These are phyloP conservation scores for Aricia agestis DNA, from an alignment of 1,140 invertebrate genomes.

Conservation along the genomic window DNA sequence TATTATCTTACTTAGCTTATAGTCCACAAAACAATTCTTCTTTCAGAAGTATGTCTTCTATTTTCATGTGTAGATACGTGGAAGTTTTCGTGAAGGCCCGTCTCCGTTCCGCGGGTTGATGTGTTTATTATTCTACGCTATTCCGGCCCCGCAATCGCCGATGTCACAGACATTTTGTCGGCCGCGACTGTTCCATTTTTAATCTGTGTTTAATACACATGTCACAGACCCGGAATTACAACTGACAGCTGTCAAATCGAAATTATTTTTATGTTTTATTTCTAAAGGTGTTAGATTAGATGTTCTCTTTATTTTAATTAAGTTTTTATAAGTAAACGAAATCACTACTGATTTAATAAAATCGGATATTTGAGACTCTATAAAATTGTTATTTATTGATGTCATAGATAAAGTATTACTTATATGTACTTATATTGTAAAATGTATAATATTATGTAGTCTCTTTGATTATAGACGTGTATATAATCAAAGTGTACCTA, in stretches of 20 bases:
- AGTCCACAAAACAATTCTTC: too few relatives aligned
- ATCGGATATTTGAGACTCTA: too few relatives aligned
- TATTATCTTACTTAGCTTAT: too few relatives aligned
- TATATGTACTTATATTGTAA: too few relatives aligned
- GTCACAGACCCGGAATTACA: not conserved
- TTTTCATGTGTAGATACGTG: not conserved
- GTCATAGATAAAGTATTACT: too few relatives aligned
- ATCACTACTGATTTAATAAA: too few relatives aligned
- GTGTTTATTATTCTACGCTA: not conserved
- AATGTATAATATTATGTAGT: too few relatives aligned
- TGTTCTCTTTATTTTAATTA: not conserved
- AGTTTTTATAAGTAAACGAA: too few relatives aligned
- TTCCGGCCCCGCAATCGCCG: not conserved
- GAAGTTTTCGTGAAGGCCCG: not conserved
- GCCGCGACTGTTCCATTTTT: conserved; percentile 4
- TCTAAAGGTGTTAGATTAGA: not conserved
- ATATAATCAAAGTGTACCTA: too few relatives aligned
- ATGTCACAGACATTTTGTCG: conserved; percentile 4
- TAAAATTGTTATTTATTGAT: too few relatives aligned
- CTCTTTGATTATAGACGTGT: too few relatives aligned
- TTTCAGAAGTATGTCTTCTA: too few relatives aligned
- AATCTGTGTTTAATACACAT: conserved; percentile 6
- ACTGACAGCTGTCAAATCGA: not conserved
- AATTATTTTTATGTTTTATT: not conserved
- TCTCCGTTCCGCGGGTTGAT: not conserved